phyloP scores from a whole-genome alignment of 2,797 vertebrate species.

The Danio tinwini region DNA sequence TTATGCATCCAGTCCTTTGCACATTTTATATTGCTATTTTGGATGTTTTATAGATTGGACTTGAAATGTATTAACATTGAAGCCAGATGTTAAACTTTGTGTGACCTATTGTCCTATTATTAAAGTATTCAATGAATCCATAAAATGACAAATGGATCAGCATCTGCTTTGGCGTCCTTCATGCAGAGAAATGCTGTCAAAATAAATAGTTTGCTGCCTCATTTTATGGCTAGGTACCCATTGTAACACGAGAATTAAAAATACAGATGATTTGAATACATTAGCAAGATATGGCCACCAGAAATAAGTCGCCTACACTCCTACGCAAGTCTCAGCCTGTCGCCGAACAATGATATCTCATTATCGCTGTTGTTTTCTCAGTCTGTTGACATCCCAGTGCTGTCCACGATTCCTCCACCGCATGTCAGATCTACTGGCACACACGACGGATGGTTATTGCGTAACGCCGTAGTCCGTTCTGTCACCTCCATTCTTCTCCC shows the following conservation, averaged over 20 bases:
- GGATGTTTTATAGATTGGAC: not conserved
- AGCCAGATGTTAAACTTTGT: no score
- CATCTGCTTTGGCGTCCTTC: not conserved
- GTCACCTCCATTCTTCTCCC: constrained; percentile 24
- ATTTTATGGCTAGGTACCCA: not conserved
- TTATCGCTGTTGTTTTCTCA: constrained; percentile 33
- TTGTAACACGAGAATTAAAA: not conserved
- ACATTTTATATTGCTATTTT: not conserved
- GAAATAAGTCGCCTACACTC: constrained; percentile 2
- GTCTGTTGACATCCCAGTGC: not conserved
- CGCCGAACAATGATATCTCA: constrained; percentile 31
- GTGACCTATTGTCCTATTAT: no score
- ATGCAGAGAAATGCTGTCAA: not conserved
- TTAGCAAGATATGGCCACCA: not conserved
- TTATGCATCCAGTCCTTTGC: not conserved
- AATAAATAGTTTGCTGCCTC: not conserved
- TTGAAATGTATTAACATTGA: not conserved
- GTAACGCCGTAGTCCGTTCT: not conserved
- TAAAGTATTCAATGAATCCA: no score
- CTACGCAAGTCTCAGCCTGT: constrained; percentile 18
- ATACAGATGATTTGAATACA: constrained; percentile 13
- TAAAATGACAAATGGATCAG: no score
- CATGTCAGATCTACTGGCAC: constrained; percentile 2
- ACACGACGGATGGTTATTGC: constrained; percentile 5
- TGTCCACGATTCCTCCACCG: constrained; percentile 1